These are phyloP conservation scores for Cephonodes hylas DNA, from an alignment of 2,888 invertebrate species.

Conservation along the genomic window DNA sequence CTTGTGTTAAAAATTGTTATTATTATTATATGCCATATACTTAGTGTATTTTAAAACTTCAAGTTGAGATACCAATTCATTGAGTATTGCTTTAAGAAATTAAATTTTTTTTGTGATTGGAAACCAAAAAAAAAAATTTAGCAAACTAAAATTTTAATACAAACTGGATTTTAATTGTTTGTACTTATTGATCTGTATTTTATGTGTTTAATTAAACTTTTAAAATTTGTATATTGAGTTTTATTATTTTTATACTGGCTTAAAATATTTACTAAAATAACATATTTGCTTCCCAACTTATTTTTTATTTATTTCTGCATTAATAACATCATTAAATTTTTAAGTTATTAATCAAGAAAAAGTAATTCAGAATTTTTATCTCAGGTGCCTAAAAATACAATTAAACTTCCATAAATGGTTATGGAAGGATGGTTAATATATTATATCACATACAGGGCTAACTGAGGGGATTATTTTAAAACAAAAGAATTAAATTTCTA, in stretches of 20 bases:
- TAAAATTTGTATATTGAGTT: neutral
- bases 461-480: too few species aligned
- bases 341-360: too few species aligned
- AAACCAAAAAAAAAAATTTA: neutral
- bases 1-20: neutral
- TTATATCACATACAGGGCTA: too few species aligned
- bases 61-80: too few species aligned
- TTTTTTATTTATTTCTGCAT: too few species aligned
- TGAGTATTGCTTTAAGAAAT: too few species aligned
- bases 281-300: neutral
- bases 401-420: too few species aligned
- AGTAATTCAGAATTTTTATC: too few species aligned
- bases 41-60: neutral
- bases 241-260: neutral
- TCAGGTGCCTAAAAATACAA: too few species aligned
- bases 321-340: too few species aligned
- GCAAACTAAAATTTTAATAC: neutral
- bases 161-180: neutral
- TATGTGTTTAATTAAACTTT: neutral
- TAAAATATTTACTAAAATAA: neutral
- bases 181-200: neutral
- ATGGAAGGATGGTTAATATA: too few species aligned
- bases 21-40: neutral
- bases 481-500: neutral
- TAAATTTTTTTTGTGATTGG: neutral